A percentile compares a stretch with the other conserved stretches of the same genome.
phyloP scores from a whole-genome alignment of 2,888 invertebrate species.

The Ophion ventricosus region DNA sequence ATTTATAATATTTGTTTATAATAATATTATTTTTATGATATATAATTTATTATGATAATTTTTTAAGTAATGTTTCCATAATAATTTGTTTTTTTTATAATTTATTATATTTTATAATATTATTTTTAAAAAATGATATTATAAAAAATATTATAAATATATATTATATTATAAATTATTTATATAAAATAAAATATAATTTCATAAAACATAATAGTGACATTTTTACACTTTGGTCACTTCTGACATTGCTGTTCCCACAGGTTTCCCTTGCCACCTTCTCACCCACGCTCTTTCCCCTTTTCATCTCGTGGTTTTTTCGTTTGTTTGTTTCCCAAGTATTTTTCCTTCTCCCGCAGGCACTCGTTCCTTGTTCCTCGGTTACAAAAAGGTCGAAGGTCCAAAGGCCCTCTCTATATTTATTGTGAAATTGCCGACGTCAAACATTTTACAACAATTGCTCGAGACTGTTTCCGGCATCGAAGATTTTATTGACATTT shows the following conservation, averaged over 20 bases:
- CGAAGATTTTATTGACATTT: constrained; percentile 22
- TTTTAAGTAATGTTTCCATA: too few relatives aligned
- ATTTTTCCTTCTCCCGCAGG: neutral
- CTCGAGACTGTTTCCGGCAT: neutral
- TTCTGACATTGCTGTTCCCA: neutral
- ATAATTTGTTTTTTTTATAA: too few relatives aligned
- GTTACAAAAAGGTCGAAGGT: neutral
- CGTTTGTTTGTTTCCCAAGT: neutral
- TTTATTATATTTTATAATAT: too few relatives aligned
- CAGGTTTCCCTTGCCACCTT: neutral
- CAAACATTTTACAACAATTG: constrained; percentile 6
- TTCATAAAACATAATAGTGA: neutral
- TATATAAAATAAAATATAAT: too few relatives aligned
- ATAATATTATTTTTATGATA: too few relatives aligned
- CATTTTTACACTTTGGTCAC: neutral
- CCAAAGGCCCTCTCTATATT: neutral
- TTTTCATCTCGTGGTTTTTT: neutral
- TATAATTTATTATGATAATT: too few relatives aligned
- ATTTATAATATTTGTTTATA: too few relatives aligned
- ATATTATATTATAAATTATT: too few relatives aligned
- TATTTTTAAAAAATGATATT: too few relatives aligned
- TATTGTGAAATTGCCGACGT: constrained; percentile 6
- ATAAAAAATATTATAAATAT: too few relatives aligned
- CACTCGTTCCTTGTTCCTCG: neutral
- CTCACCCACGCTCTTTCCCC: neutral